phyloP scores from a whole-genome alignment of 2,888 invertebrate genomes.

The Lochmaea crataegi region DNA sequence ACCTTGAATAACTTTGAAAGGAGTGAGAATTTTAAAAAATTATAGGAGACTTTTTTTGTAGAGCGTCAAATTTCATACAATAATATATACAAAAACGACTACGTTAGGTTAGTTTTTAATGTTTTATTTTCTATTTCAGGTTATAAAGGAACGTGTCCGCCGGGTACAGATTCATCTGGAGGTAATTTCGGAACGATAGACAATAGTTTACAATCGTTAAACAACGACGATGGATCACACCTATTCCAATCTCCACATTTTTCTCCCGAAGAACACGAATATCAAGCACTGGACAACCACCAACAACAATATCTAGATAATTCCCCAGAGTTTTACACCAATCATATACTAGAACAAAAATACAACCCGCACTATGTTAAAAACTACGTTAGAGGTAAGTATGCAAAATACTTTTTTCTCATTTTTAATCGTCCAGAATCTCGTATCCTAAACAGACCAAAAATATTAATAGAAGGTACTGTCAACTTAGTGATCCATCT shows the following conservation, averaged over 20 bases:
- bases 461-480: not conserved
- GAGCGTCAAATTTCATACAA: too few species aligned
- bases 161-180: slow-evolving; percentile 69
- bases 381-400: slow-evolving; percentile 77
- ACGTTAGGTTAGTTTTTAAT: too few species aligned
- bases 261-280: slow-evolving; percentile 71
- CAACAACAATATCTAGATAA: slow-evolving; percentile 75
- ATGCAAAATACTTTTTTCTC: not conserved
- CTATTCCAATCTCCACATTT: slow-evolving; percentile 62
- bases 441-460: not conserved
- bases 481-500: too few species aligned
- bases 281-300: slow-evolving; percentile 68
- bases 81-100: too few species aligned
- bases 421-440: not conserved
- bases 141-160: slow-evolving; percentile 63
- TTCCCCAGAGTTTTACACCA: slow-evolving; percentile 80
- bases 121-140: slow-evolving; percentile 44
- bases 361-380: slow-evolving; percentile 78
- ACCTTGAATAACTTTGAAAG: too few species aligned
- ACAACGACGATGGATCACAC: slow-evolving; percentile 56
- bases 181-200: slow-evolving; percentile 69
- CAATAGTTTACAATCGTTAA: slow-evolving; percentile 64
- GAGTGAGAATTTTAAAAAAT: too few species aligned
- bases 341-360: slow-evolving; percentile 70
- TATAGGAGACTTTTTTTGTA: too few species aligned